Percentiles rank a stretch among this genome's conserved stretches.
Evolutionary conservation across 1,140 invertebrate genomes (phyloP).

Genomic region (Penaeus indicus): DNA sequence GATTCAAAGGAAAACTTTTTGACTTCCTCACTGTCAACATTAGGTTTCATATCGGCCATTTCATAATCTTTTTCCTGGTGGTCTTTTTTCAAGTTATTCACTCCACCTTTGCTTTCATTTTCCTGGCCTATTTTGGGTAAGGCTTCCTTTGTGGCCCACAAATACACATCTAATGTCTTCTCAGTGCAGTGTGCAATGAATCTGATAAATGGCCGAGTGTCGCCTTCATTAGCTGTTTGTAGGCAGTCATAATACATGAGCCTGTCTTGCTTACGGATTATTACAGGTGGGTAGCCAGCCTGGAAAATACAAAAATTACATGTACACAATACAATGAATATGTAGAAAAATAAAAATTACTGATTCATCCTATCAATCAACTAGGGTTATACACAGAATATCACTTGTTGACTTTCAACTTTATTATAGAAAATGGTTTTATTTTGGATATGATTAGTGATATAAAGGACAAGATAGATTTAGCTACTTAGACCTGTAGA

Average conservation of each 20-base stretch:
- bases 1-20: conserved; percentile 36
- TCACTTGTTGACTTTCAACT: too few relatives aligned
- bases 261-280: conserved; percentile 92
- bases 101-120: background rate
- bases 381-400: too few relatives aligned
- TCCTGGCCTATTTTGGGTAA: conserved; percentile 54
- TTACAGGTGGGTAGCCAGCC: conserved; percentile 96
- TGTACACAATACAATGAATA: background rate
- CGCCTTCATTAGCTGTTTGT: conserved; percentile 91
- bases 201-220: conserved; percentile 91
- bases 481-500: too few relatives aligned
- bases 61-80: background rate
- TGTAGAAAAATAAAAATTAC: background rate
- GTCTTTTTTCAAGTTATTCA: background rate
- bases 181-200: conserved; percentile 96
- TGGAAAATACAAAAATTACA: conserved; percentile 43
- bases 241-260: conserved; percentile 83
- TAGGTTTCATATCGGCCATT: background rate
- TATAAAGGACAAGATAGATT: too few relatives aligned
- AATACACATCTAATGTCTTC: conserved; percentile 90
- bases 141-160: conserved; percentile 52
- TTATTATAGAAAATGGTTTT: too few relatives aligned
- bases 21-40: background rate
- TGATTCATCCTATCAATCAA: too few relatives aligned
- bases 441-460: too few relatives aligned